Base-by-base conservation (phyloP, 2,797 vertebrate species). In the Bryconaethiops microstoma region DNA sequence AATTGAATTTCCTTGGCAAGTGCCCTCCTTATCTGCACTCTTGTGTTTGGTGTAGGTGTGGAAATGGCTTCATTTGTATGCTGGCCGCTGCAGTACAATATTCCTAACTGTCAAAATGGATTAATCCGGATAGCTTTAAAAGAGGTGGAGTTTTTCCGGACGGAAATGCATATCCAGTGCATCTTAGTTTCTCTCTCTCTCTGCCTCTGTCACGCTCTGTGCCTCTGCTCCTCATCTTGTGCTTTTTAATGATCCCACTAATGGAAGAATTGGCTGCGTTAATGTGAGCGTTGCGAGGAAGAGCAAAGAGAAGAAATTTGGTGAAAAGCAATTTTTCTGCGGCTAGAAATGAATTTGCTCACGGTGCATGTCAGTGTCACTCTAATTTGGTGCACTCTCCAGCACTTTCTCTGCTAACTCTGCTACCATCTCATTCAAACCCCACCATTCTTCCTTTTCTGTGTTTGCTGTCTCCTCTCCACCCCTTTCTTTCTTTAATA, bases 1-100 rank as follows among this genome's bases (percentile, higher is more conserved):
- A 87, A 88, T 88, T 88, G 86, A 83, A 85, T 87, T 88, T 87
- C 65, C 59, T 76, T 82, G 84, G 80, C 82, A 63, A 73, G 73
- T 52, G 21, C 17, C 23, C 55, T 73, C 55, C 74, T 88, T 86
- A 78, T 82, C 84, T 84, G 78, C 4, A 2, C 45, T 80, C 48
- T 57, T 55, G 77, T 21, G 13, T 80, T 84, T 86, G 74, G 74
- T 79, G 76, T 71, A 63, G 77, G 78, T 85, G 80, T 83, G 86
- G 77, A 84, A 86, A 83, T 79, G 45, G 29, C 74, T 83, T 87
- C 77, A 85, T 86, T 86, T 84, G 83, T 85, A 85, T 88, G 83
- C 86, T 85, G 83, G 81, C 81, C 86, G 55, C 64, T 76, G 79
- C 54, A 75, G 67, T 80, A 83, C 81, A 82, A 82, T 86, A 82